Evolutionary conservation across 2,797 vertebrate species (phyloP).

Genomic region (Propithecus deckenii): DNA sequence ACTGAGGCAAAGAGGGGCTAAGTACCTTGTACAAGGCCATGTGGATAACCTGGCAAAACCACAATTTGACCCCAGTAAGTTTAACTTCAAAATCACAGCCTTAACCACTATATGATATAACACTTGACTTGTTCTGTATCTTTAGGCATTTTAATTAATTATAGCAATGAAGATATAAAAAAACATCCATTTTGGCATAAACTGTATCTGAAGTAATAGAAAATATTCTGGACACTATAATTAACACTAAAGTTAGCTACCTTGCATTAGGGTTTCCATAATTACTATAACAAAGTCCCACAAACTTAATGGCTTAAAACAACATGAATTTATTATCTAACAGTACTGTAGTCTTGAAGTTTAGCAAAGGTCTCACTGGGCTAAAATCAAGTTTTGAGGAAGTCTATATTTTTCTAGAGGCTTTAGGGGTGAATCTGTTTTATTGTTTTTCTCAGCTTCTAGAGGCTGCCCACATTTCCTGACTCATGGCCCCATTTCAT

Average conservation of each 20-base stretch:
- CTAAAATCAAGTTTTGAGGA: not conserved
- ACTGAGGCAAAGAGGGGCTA: not conserved
- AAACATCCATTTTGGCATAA: not conserved
- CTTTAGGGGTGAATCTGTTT: not conserved
- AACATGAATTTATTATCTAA: not conserved
- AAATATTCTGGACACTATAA: not conserved
- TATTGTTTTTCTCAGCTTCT: not conserved
- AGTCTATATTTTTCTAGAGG: not conserved
- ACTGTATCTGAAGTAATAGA: not conserved
- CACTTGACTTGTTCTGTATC: not conserved
- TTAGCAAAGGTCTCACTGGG: not conserved
- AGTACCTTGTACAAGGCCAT: not conserved
- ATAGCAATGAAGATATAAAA: not conserved
- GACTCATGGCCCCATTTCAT: not conserved
- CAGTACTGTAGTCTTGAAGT: not conserved
- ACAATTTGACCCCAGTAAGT: not conserved
- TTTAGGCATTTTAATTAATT: slow-evolving; percentile 8
- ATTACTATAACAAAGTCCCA: not conserved
- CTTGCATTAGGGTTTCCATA: not conserved
- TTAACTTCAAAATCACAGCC: not conserved
- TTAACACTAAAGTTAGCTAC: not conserved
- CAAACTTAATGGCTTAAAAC: not conserved
- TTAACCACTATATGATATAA: not conserved
- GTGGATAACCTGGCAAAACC: not conserved
- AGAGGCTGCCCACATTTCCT: not conserved